A percentile compares a stretch with the other conserved stretches of the same genome.
Evolutionary conservation across 2,888 invertebrate species (phyloP).

Genomic region (Drosophila helvetica): DNA sequence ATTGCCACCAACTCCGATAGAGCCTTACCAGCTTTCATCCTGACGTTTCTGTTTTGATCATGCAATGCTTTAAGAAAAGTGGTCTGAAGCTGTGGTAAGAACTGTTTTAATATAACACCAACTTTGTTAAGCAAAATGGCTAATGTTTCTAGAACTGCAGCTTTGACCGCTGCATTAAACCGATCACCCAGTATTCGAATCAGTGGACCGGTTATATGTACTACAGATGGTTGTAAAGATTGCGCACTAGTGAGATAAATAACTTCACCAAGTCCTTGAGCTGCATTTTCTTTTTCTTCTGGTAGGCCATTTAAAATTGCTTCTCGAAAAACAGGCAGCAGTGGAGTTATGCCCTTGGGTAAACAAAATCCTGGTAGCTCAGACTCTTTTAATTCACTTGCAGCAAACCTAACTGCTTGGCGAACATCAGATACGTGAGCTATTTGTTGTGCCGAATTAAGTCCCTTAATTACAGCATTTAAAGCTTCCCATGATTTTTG

Average conservation of each 20-base stretch:
- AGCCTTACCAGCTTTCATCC: conserved; percentile 95
- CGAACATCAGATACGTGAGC: conserved; percentile 94
- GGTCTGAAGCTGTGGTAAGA: conserved; percentile 98
- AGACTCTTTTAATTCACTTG: conserved; percentile 91
- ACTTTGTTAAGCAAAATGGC: conserved; percentile 97
- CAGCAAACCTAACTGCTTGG: conserved; percentile 95
- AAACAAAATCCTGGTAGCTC: conserved; percentile 96
- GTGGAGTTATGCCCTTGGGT: conserved; percentile 96
- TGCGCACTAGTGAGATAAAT: conserved; percentile 89
- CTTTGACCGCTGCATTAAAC: conserved; percentile 96
- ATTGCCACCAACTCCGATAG: conserved; percentile 94
- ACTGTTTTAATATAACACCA: conserved; percentile 97
- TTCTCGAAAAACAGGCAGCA: conserved; percentile 97
- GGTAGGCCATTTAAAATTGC: conserved; percentile 97
- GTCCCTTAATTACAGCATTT: conserved; percentile 93
- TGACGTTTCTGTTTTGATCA: conserved; percentile 93
- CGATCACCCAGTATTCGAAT: conserved; percentile 98
- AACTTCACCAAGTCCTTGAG: conserved; percentile 92
- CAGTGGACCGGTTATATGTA: conserved; percentile 98
- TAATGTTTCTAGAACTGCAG: conserved; percentile 96
- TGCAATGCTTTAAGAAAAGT: conserved; percentile 98
- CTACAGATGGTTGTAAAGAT: conserved; percentile 97
- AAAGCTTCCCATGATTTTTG: conserved; percentile 96
- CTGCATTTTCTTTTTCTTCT: conserved; percentile 97
- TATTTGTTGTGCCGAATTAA: conserved; percentile 93